Evolutionary conservation across 2,888 invertebrate species (phyloP).

Genomic region (Lasius platythorax): DNA sequence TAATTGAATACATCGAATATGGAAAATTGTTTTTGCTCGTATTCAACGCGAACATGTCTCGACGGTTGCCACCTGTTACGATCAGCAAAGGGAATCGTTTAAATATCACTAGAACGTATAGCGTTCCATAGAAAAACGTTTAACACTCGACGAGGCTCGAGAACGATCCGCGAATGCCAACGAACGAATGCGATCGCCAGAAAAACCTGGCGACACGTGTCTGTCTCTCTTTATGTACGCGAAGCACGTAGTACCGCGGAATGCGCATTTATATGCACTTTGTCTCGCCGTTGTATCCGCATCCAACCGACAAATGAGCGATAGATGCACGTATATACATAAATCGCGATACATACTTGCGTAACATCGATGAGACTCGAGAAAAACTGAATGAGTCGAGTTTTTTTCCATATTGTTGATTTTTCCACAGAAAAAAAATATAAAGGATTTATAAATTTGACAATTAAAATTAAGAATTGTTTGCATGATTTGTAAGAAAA

Average conservation of each 20-base stretch:
- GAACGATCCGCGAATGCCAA: slow-evolving; percentile 26
- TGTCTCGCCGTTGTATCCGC: slow-evolving; percentile 29
- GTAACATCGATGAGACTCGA: neutral
- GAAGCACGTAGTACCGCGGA: slow-evolving; percentile 41
- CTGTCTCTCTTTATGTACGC: slow-evolving; percentile 14
- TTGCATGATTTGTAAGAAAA: neutral
- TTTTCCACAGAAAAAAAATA: neutral
- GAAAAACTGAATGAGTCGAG: neutral
- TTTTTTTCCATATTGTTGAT: neutral
- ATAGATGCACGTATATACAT: slow-evolving; percentile 18
- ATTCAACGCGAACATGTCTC: neutral
- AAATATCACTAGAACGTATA: neutral
- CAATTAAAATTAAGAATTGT: neutral
- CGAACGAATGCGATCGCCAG: neutral
- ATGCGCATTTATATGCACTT: slow-evolving; percentile 53
- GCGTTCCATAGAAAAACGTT: slow-evolving; percentile 35
- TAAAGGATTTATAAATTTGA: neutral
- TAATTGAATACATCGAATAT: slow-evolving; percentile 18
- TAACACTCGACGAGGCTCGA: slow-evolving; percentile 24
- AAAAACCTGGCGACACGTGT: slow-evolving; percentile 37
- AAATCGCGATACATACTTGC: slow-evolving; percentile 11
- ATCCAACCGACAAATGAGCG: slow-evolving; percentile 33
- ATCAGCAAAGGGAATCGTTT: slow-evolving; percentile 13
- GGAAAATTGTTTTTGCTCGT: slow-evolving; percentile 26
- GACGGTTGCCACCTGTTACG: slow-evolving; percentile 8